Conservation (phyloP, 2,888 invertebrate genomes). For the Tipula helvola region DNA sequence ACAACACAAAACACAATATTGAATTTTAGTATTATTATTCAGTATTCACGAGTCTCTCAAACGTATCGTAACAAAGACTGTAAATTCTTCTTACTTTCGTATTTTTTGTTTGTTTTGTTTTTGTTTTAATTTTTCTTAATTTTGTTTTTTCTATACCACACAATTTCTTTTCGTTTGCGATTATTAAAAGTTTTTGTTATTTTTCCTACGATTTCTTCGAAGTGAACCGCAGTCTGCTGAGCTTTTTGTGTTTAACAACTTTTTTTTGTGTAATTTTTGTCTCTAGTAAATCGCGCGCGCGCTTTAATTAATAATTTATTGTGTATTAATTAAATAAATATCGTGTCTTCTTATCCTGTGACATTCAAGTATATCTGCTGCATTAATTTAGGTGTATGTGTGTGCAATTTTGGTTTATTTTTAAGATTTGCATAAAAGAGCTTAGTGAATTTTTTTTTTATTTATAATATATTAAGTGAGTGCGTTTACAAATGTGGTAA, state of each 20-base stretch:
- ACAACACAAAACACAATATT: background rate
- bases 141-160: background rate
- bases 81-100: background rate
- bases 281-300: background rate
- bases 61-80: conserved; percentile 4
- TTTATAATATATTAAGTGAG: background rate
- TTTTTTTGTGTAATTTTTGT: background rate
- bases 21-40: background rate
- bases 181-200: background rate
- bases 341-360: background rate
- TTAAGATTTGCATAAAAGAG: background rate
- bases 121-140: background rate
- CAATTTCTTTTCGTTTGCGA: background rate
- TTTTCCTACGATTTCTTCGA: background rate
- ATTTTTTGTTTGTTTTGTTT: background rate
- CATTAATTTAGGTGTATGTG: background rate
- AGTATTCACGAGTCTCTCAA: background rate
- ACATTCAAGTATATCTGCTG: background rate
- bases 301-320: background rate
- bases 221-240: background rate
- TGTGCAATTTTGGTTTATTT: background rate
- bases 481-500: background rate
- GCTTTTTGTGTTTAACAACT: background rate
- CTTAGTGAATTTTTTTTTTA: background rate
- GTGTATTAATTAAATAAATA: background rate